Evolutionary conservation across 2,888 invertebrate genomes (phyloP).

Genomic region (Heteromurus nitidus): DNA sequence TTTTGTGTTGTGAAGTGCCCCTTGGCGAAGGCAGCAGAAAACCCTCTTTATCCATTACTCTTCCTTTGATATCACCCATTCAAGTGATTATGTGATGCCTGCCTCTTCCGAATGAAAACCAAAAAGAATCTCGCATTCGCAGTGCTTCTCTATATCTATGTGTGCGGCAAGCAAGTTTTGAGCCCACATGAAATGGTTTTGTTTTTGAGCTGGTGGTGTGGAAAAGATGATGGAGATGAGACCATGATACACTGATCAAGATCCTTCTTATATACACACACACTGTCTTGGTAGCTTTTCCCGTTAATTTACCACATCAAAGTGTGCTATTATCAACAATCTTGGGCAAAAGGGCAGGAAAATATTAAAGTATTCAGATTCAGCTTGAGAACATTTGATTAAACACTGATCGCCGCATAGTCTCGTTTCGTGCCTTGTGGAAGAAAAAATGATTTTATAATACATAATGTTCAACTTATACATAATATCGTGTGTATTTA

Average conservation of each 20-base stretch:
- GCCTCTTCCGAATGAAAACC: slow-evolving; percentile 23
- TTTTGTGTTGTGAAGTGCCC: background rate
- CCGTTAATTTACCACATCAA: too few species aligned
- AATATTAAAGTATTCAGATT: background rate
- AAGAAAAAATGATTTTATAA: background rate
- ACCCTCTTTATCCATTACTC: background rate
- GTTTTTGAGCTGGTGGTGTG: too few species aligned
- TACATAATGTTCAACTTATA: too few species aligned
- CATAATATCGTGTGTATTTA: too few species aligned
- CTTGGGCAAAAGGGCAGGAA: too few species aligned
- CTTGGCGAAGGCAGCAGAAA: slow-evolving; percentile 5
- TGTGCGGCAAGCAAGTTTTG: too few species aligned
- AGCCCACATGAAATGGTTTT: too few species aligned
- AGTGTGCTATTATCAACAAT: too few species aligned
- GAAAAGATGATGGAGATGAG: too few species aligned
- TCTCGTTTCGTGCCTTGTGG: background rate
- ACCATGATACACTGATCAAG: background rate
- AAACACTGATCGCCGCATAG: too few species aligned
- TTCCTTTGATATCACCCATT: slow-evolving; percentile 21
- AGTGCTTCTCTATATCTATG: too few species aligned
- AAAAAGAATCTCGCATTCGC: slow-evolving; percentile 7
- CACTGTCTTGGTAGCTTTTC: too few species aligned
- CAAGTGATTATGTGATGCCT: slow-evolving; percentile 33
- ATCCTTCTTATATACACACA: background rate
- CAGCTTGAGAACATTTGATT: slow-evolving; percentile 32